Evolutionary conservation across 92 coral and sea anemone genomes (phyloP), one percentile per base, ranked within the genome.

Genomic region (Heliopora coerulea): DNA sequence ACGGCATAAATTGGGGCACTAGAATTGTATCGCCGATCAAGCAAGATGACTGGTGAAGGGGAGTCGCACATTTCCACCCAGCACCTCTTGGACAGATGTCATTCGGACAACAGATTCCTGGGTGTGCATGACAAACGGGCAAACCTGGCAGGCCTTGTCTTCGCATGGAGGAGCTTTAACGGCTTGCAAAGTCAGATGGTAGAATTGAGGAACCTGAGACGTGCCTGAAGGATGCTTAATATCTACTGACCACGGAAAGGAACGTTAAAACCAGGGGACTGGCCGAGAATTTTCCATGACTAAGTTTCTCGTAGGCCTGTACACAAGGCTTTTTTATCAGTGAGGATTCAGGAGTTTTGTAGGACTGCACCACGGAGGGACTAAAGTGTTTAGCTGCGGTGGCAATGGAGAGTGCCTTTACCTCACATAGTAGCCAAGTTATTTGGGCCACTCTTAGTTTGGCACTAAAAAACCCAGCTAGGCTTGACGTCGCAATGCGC

Each of bases 161-260:
- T 59, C 52, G 59, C 84, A 79, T 2, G 1, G 25, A 11, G 79
- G 84, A 15, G 79, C 46, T 29, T 80, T 59, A n/a, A 52, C 79
- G 56, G 34, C 79, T 48, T 35, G 56, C 50, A 15, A 72, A 80
- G 13, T 72, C 73, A 17, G 79, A 80, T 46, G 73, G 65, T 42
- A 80, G 54, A 24, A 58, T 80, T 1, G 79, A 69, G 6, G 72
- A 0, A 0, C 79, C 79, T 0, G 79, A 59, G 3, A 79, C 83
- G 35, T 79, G n/a, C n/a, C n/a, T n/a, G n/a, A n/a, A 46, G 1
- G 79, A 30, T 3, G 50, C 73, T 0, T 72, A 79, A 62, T 28
- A 80, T 0, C 73, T 39, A 10, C 76, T 79, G 61, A 54, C 78
- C 5, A 48, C 26, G 17, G 78, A 70, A 4, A 70, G 56, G 63